A percentile compares a stretch with the other conserved stretches of the same genome.
Conservation (phyloP, 2,888 invertebrate species). For the Andrena camellia region DNA sequence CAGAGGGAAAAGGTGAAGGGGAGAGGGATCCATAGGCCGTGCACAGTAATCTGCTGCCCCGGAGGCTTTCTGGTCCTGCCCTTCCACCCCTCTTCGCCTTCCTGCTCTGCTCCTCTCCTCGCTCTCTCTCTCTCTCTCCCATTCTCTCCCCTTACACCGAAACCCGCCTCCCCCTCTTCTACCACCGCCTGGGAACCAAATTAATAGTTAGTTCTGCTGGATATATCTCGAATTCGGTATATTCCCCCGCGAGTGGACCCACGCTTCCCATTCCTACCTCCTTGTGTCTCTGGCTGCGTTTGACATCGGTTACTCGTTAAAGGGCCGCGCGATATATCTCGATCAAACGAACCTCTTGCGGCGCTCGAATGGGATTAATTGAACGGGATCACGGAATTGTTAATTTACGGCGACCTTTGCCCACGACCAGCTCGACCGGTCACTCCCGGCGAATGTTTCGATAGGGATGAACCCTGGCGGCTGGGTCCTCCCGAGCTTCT, state of each 20-base stretch:
- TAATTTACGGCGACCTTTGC: constrained; percentile 63
- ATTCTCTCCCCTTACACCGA: constrained; percentile 52
- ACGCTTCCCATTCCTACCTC: constrained; percentile 57
- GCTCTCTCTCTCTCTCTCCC: constrained; percentile 24
- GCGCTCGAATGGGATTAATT: constrained; percentile 68
- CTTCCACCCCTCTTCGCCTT: constrained; percentile 47
- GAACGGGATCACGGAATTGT: constrained; percentile 71
- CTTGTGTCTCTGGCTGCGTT: constrained; percentile 72
- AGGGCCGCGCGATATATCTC: constrained; percentile 73
- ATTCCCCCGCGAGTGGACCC: constrained; percentile 74
- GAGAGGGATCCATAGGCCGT: constrained; percentile 71
- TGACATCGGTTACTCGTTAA: constrained; percentile 78
- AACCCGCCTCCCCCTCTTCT: constrained; percentile 65
- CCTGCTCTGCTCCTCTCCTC: constrained; percentile 28
- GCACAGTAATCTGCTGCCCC: constrained; percentile 83
- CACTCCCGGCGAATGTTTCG: constrained; percentile 15
- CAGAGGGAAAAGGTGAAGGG: constrained; percentile 54
- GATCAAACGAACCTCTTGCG: constrained; percentile 73
- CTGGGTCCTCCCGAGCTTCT: not conserved
- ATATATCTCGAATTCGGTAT: constrained; percentile 80
- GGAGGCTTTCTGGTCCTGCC: constrained; percentile 78
- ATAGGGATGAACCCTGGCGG: not conserved
- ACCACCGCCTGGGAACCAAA: constrained; percentile 83
- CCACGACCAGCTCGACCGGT: not conserved
- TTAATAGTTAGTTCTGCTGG: constrained; percentile 83